Evolutionary conservation across 2,113 vertebrate species (phyloP), one percentile per base, ranked within the genome.

Genomic region (Arvicanthis niloticus): DNA sequence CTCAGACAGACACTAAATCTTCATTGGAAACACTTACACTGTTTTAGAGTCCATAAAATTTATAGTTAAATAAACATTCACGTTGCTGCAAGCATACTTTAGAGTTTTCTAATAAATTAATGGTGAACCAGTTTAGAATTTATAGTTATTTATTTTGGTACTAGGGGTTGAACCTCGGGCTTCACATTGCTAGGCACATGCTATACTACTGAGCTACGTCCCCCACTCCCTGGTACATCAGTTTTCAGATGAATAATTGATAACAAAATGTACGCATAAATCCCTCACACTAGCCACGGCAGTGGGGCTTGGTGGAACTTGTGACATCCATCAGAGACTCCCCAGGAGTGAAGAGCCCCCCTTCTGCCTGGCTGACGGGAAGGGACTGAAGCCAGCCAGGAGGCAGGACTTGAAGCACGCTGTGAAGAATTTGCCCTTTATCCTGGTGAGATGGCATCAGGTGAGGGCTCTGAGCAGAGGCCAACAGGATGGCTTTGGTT

Each of bases 21-120:
- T 70, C 53, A 3, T 0, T 42, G 81, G 62, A 81, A 78, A 62
- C 22, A 31, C 17, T 45, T 42, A 26, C 15, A 77, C 56, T 76
- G 42, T 26, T 88, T 95, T 58, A 65, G 56, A 75, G 89, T 76
- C 60, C 58, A 24, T 70, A 51, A 81, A 89, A 51, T 48, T 40
- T 42, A 53, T 21, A 15, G 13, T 45, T n/a, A 42, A n/a, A 68
- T 24, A 91, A 67, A 45, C 2, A 24, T 5, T n/a, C 56, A n/a
- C 82, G 31, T 53, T 53, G 24, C 76, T 81, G 45, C 22, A 73
- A 58, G 68, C 10, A 37, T 34, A 31, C 72, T 70, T 88, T 16
- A 91, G 78, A 53, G 53, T 67, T 95, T 97, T 70, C n/a, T 37
- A 67, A 5, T 81, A 72, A 91, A 60, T 31, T 76, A 84, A 40